Evolutionary conservation across 2,113 vertebrate genomes (phyloP).

Genomic region (western clawed frog (Xenopus tropicalis)): UCB_Xtro_10.0 CM004448.2:108719001-108719500

Average conservation of each 20-base stretch:
- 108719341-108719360: slow-evolving; percentile 32
- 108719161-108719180: neutral
- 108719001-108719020: too few relatives aligned
- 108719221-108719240: slow-evolving; percentile 8
- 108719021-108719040: too few relatives aligned
- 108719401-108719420: slow-evolving; percentile 57
- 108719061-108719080: too few relatives aligned
- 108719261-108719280: slow-evolving; percentile 20
- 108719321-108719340: slow-evolving; percentile 35
- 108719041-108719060: too few relatives aligned
- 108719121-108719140: neutral
- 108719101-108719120: neutral
- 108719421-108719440: slow-evolving; percentile 61
- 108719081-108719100: neutral
- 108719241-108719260: slow-evolving; percentile 3
- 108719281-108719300: slow-evolving; percentile 17
- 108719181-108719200: neutral
- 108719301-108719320: slow-evolving; percentile 12
- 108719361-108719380: slow-evolving; percentile 41
- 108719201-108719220: slow-evolving; percentile 1
- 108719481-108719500: slow-evolving; percentile 55
- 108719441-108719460: slow-evolving; percentile 68
- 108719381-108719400: slow-evolving; percentile 34
- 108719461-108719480: slow-evolving; percentile 50
- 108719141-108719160: too few relatives aligned